Base-by-base conservation (phyloP, 2,113 vertebrate genomes). In the Cariama cristata region DNA sequence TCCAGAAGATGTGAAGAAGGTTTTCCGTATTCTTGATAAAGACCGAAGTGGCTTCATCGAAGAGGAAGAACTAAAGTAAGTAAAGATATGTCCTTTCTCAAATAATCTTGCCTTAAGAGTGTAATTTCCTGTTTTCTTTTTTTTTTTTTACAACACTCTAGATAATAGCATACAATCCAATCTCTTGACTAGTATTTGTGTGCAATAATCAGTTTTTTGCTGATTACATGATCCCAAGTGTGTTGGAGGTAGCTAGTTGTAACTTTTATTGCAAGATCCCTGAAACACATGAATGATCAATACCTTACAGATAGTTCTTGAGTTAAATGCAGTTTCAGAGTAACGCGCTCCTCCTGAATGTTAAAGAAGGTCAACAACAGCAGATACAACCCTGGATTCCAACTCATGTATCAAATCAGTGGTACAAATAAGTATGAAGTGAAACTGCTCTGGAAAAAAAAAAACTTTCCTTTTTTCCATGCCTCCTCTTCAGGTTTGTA, bases 11-110 rank as follows among this genome's bases (percentile, higher is more conserved):
- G 98, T 99, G 94, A 99, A 98, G 97, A 99, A 99, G 98, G 98
- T 99, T 94, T 99, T 99, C 97, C 97, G 98, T 92, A 99, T 99
- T 79, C 98, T 99, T 97, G 99, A 99, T 52, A 99, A 99, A 94
- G 99, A 99, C 53, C 97, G 95, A 64, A 99, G 99, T 0, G 99
- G 99, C 90, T 99, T 98, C 98, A 99, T 99, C 2, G 99, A 99
- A 97, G 98, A 99, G 93, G 99, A 99, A 3, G 99, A 99, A 97
- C 97, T 99, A 87, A 99, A 98, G 99, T 99, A 97, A 99, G 99
- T 84, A n/a, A 94, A 91, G 59, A 86, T 33, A 40, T 0, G 3
- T 66, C 26, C 40, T 74, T 82, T 80, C 44, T 85, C 86, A 86
- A 64, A 85, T 32, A 71, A n/a, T 23, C 27, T 38, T 0, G 0